A percentile compares a stretch with the other conserved stretches of the same genome.
Evolutionary conservation across 2,113 vertebrate genomes (phyloP).

Genomic region (Vireo altiloquus): DNA sequence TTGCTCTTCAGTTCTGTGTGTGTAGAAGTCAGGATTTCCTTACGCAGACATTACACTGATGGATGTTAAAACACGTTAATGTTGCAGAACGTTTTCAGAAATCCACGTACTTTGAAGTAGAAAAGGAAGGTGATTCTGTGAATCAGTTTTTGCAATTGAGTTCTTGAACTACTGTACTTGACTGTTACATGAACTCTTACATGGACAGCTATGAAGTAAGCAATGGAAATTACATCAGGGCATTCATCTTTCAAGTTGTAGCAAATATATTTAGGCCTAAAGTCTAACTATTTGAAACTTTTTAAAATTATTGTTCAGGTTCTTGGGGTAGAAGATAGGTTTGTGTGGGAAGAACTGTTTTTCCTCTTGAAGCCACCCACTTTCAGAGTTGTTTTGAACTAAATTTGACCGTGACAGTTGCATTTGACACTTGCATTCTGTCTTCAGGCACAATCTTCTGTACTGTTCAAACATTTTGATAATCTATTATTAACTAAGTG

Average conservation of each 20-base stretch:
- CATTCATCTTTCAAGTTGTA: slow-evolving; percentile 55
- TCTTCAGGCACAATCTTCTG: slow-evolving; percentile 50
- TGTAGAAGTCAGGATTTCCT: slow-evolving; percentile 20
- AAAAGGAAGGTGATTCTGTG: slow-evolving; percentile 55
- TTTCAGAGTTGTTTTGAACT: slow-evolving; percentile 17
- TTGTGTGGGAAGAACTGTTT: slow-evolving; percentile 6
- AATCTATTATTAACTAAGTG: neutral
- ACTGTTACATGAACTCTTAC: slow-evolving; percentile 39
- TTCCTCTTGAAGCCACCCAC: neutral
- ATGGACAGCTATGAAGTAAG: slow-evolving; percentile 46
- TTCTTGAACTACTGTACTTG: slow-evolving; percentile 57
- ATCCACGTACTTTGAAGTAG: slow-evolving; percentile 24
- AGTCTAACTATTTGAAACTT: slow-evolving; percentile 19
- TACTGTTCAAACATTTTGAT: slow-evolving; percentile 1
- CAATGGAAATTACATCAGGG: slow-evolving; percentile 43
- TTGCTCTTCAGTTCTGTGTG: neutral
- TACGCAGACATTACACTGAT: neutral
- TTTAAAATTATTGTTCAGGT: neutral
- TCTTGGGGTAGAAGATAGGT: slow-evolving; percentile 22
- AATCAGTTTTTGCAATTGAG: slow-evolving; percentile 43
- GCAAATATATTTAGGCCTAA: slow-evolving; percentile 36
- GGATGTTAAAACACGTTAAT: neutral
- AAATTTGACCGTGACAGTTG: neutral
- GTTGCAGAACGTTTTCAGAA: slow-evolving; percentile 11
- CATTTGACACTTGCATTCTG: slow-evolving; percentile 39